Percentiles rank a stretch among this genome's conserved stretches.
phyloP scores from a whole-genome alignment of 2,888 invertebrate genomes.

The Deilephila elpenor region DNA sequence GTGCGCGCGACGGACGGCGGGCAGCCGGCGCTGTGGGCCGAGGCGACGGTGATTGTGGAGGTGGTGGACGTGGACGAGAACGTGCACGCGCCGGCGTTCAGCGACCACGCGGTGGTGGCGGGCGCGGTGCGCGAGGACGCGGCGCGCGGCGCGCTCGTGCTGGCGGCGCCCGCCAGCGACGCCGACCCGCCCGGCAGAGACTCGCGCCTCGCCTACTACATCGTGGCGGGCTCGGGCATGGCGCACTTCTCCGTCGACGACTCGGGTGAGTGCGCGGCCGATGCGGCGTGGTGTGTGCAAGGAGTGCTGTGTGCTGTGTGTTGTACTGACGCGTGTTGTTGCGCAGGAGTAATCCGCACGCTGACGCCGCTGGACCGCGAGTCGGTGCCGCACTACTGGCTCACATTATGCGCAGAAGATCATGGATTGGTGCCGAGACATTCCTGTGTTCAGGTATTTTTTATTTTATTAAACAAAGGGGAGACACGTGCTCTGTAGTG shows the following conservation, averaged over 20 bases:
- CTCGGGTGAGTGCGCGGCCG: slow-evolving; percentile 85
- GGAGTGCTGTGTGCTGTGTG: not conserved
- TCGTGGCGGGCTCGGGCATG: slow-evolving; percentile 94
- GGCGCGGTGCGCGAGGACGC: slow-evolving; percentile 92
- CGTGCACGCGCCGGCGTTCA: slow-evolving; percentile 91
- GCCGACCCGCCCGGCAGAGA: slow-evolving; percentile 92
- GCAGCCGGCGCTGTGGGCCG: slow-evolving; percentile 90
- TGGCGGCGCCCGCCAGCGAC: slow-evolving; percentile 91
- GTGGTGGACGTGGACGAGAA: slow-evolving; percentile 98
- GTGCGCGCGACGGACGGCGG: slow-evolving; percentile 95
- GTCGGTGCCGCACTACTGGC: slow-evolving; percentile 94
- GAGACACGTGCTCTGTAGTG: too few relatives aligned
- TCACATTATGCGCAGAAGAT: slow-evolving; percentile 97
- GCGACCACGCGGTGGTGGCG: slow-evolving; percentile 88
- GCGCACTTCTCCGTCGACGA: slow-evolving; percentile 96
- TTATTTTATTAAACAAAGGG: not conserved
- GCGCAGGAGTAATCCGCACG: slow-evolving; percentile 91
- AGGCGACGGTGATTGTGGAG: slow-evolving; percentile 92
- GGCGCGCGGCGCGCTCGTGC: slow-evolving; percentile 90
- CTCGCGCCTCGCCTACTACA: slow-evolving; percentile 93
- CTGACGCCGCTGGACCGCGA: slow-evolving; percentile 95
- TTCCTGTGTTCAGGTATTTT: slow-evolving; percentile 90
- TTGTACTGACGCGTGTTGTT: not conserved
- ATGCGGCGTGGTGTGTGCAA: slow-evolving; percentile 21
- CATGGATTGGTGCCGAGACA: slow-evolving; percentile 94